Conservation (phyloP, 2,888 invertebrate genomes). For the Linyphia triangularis region DNA sequence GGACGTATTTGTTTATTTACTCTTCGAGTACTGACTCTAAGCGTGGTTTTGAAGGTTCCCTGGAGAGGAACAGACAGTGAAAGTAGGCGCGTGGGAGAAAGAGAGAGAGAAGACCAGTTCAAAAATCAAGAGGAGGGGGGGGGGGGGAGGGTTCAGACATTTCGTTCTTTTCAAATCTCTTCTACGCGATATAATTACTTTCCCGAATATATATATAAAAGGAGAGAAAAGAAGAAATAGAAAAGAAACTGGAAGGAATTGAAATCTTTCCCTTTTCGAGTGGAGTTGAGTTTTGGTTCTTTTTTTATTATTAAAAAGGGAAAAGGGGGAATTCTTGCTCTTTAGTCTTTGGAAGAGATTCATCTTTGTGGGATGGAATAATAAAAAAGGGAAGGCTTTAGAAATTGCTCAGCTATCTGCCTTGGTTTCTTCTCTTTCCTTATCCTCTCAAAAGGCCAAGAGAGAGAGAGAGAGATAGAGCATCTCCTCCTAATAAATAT, state of each 20-base stretch:
- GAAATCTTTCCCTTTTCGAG: slow-evolving; percentile 16
- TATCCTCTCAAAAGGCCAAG: slow-evolving; percentile 19
- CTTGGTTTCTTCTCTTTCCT: neutral
- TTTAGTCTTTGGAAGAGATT: slow-evolving; percentile 61
- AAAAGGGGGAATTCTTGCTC: slow-evolving; percentile 36
- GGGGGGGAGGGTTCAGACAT: neutral
- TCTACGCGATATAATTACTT: slow-evolving; percentile 64
- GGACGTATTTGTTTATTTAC: slow-evolving; percentile 44
- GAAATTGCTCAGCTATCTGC: slow-evolving; percentile 68
- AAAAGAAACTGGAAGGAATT: slow-evolving; percentile 8
- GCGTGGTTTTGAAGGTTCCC: neutral
- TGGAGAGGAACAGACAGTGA: neutral
- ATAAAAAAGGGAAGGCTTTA: slow-evolving; percentile 37
- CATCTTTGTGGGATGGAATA: neutral
- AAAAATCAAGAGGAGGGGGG: neutral
- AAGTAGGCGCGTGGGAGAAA: neutral
- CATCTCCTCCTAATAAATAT: slow-evolving; percentile 21
- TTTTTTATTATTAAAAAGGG: slow-evolving; percentile 25
- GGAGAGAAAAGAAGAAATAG: neutral
- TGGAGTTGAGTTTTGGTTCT: slow-evolving; percentile 46
- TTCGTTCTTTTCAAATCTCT: slow-evolving; percentile 55
- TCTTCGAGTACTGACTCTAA: neutral
- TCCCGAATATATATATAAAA: slow-evolving; percentile 35
- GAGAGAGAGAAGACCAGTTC: neutral
- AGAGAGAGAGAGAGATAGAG: neutral